Evolutionary conservation across 2,113 vertebrate genomes (phyloP), one percentile per base, ranked within the genome.

Genomic region (Anolis sagrei): DNA sequence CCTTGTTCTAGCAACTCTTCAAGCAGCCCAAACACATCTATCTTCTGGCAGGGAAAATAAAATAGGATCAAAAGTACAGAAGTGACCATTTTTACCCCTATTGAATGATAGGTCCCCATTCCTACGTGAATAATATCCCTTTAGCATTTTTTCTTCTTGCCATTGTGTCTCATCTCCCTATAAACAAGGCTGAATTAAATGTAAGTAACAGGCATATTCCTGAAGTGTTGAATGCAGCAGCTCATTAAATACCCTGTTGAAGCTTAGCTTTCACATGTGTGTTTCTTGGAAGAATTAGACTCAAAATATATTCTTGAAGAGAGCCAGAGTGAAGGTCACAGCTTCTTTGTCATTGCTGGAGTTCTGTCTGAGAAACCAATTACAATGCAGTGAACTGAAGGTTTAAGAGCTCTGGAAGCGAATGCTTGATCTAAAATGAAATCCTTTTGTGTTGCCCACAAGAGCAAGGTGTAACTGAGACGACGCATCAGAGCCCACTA

Each of bases 251-350:
- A 89, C 82, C 85, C 73, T 66, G 23, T 58, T 81, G 86, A 1
- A 79, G 25, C 80, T 83, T 18, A 44, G 21, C 54, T 51, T 81
- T 54, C 68, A 19, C n/a, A 83, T 83, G n/a, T 36, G 69, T 54
- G 86, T 61, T 87, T 84, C 34, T 61, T 68, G 2, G 3, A 74
- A 83, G 0, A n/a, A 23, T 34, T 34, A 44, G 76, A 91, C 83
- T 89, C 70, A 91, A 90, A 92, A 91, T 76, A 86, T 14, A 86
- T 82, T 87, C 83, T 79, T 75, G 19, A 58, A 86, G 68, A 54
- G 44, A 86, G 39, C 82, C 44, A 44, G 6, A 81, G 49, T 49
- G 69, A 86, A 77, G 27, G 39, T 34, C 18, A 72, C 23, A 32
- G 1, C 32, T 5, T 79, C 16, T 25, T 73, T 89, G 19, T 39